Evolutionary conservation across 2,888 invertebrate genomes (phyloP).

Genomic region (Clistopyga incitator): DNA sequence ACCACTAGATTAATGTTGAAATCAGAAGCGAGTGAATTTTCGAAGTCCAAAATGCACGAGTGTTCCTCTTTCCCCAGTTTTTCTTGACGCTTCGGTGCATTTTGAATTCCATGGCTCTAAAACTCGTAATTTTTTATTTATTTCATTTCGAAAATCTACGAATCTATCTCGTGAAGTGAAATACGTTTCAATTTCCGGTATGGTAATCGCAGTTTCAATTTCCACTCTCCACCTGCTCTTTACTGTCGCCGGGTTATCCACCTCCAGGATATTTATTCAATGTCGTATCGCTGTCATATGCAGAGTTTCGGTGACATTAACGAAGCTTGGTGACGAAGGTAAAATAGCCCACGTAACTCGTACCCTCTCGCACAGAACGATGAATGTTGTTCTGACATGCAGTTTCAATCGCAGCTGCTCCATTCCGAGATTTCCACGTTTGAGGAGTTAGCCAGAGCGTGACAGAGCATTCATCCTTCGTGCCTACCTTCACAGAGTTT

Average conservation of each 20-base stretch:
- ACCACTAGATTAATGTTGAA: too few species aligned
- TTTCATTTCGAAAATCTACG: neutral
- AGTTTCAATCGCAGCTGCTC: neutral
- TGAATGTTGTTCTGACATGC: slow-evolving; percentile 3
- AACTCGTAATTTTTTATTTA: neutral
- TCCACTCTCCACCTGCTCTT: too few species aligned
- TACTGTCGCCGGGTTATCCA: neutral
- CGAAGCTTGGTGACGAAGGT: neutral
- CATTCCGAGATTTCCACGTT: neutral
- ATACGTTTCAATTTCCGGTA: neutral
- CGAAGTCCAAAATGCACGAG: too few species aligned
- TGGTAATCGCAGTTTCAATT: neutral
- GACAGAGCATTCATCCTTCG: slow-evolving; percentile 1
- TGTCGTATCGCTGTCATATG: neutral
- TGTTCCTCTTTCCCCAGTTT: too few species aligned
- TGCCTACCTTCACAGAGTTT: neutral
- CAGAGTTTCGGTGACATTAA: neutral
- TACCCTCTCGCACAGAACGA: neutral
- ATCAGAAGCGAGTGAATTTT: too few species aligned
- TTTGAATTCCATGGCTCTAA: neutral
- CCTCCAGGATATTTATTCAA: neutral
- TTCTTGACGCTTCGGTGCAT: too few species aligned
- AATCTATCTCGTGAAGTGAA: neutral
- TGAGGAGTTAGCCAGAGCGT: neutral
- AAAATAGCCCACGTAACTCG: neutral